Percentiles rank a stretch among this genome's conserved stretches.
These are phyloP conservation scores for Gracilinanus agilis DNA, from an alignment of 2,113 vertebrate species.

Conservation along the genomic window DNA sequence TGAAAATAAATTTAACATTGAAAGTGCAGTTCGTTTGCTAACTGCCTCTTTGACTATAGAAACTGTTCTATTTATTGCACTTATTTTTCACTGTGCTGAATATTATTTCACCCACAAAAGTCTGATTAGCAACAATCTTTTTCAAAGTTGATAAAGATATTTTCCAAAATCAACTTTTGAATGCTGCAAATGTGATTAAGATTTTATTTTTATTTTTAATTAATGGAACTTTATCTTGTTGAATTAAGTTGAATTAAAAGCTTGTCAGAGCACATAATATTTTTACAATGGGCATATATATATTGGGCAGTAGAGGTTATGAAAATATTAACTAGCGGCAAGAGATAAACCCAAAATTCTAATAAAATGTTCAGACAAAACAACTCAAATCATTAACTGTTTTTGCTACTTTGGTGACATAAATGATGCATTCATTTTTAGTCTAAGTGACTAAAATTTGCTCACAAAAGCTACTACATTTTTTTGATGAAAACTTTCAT, in stretches of 20 bases:
- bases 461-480: background rate
- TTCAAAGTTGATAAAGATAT: conserved; percentile 21
- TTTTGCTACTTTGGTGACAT: background rate
- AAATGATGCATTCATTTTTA: background rate
- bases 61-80: background rate
- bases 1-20: background rate
- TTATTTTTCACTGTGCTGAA: background rate
- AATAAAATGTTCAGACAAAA: background rate
- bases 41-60: background rate
- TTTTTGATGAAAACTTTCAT: background rate
- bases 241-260: background rate
- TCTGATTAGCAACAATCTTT: background rate
- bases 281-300: background rate
- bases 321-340: background rate
- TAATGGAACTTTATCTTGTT: background rate
- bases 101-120: background rate
- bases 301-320: background rate
- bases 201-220: background rate
- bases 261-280: background rate
- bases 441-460: background rate
- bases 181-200: background rate
- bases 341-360: background rate
- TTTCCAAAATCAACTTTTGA: background rate
- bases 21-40: background rate
- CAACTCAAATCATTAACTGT: background rate